These are phyloP conservation scores for Muricea muricata DNA, from an alignment of 92 coral and sea anemone genomes.

Conservation along the genomic window DNA sequence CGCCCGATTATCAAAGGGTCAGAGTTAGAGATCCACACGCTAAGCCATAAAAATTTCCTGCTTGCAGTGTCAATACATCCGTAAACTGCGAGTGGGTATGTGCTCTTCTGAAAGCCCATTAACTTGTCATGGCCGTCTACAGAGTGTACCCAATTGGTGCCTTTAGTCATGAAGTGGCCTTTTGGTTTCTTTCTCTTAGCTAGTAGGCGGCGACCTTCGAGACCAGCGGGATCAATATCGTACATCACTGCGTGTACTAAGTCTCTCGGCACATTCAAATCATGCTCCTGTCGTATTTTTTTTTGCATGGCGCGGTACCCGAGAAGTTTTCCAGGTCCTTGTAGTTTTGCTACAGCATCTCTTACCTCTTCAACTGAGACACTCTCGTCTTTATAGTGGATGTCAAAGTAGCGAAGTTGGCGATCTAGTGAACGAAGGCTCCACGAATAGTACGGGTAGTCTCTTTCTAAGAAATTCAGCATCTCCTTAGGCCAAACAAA, in stretches of 20 bases:
- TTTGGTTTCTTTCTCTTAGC: background rate
- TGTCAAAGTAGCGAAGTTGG: background rate
- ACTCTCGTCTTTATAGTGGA: background rate
- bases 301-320: background rate
- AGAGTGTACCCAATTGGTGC: background rate
- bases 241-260: background rate
- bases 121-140: slow-evolving; percentile 3
- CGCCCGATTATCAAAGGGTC: background rate
- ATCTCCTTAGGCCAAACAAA: too few species aligned
- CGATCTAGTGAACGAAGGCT: background rate
- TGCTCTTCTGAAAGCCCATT: background rate
- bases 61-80: background rate
- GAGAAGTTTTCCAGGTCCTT: background rate
- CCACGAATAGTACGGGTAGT: background rate
- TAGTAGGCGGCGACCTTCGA: background rate
- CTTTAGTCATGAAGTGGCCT: background rate
- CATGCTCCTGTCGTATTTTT: background rate
- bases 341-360: background rate
- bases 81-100: background rate
- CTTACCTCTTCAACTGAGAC: background rate
- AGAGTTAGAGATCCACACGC: background rate
- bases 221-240: background rate
- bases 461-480: background rate
- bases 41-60: background rate
- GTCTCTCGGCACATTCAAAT: background rate